Evolutionary conservation across 2,797 vertebrate genomes (phyloP).

Genomic region (Sebastes matsubarae): DNA sequence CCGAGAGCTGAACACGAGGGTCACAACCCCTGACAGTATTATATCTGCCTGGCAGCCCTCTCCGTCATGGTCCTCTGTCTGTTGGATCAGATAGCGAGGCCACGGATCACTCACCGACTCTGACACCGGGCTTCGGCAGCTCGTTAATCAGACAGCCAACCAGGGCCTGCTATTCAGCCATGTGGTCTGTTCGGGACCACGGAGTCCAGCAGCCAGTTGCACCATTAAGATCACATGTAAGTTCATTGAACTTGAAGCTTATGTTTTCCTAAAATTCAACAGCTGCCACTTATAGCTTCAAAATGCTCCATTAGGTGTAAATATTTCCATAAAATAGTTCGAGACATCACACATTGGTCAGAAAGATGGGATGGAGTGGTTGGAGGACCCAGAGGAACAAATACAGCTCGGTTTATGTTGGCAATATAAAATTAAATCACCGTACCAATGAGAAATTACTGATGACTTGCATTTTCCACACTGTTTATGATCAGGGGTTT

Average conservation of each 20-base stretch:
- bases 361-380: no score
- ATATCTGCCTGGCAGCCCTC: slow-evolving; percentile 77
- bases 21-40: slow-evolving; percentile 81
- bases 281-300: neutral
- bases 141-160: slow-evolving; percentile 77
- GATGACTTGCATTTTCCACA: neutral
- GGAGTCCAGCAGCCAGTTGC: neutral
- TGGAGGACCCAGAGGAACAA: neutral
- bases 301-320: neutral
- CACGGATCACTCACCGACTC: slow-evolving; percentile 75
- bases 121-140: slow-evolving; percentile 70
- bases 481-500: neutral
- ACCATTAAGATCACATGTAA: neutral
- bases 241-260: neutral
- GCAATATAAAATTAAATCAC: neutral
- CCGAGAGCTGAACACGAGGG: slow-evolving; percentile 75
- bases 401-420: neutral
- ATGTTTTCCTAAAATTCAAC: neutral
- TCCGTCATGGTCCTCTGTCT: slow-evolving; percentile 83
- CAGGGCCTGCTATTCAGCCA: slow-evolving; percentile 32
- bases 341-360: neutral
- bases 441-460: neutral
- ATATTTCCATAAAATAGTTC: neutral
- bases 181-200: slow-evolving; percentile 5
- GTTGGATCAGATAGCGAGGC: slow-evolving; percentile 81